Percentiles rank a stretch among this genome's conserved stretches.
Conservation (phyloP, 1,140 invertebrate species). For the Yoshiicerus persimilis region DNA sequence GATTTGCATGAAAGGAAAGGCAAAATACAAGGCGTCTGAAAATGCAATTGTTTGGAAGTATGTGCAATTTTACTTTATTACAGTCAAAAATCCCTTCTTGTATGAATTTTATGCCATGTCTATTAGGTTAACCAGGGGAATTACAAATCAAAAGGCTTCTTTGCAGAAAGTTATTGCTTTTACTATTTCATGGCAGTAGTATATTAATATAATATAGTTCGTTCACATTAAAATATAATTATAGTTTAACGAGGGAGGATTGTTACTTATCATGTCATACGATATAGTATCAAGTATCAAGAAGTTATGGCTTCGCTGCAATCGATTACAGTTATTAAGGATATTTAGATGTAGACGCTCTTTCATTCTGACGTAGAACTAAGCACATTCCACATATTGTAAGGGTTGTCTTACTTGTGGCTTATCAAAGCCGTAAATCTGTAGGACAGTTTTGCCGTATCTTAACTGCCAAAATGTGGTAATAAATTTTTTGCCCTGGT, state of each 20-base stretch:
- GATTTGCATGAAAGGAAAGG: slow-evolving; percentile 98
- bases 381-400: not conserved
- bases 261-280: not conserved
- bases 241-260: not conserved
- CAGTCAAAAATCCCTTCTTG: not conserved
- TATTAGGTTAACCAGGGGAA: too few relatives aligned
- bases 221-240: not conserved
- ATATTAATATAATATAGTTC: too few relatives aligned
- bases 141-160: too few relatives aligned
- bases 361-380: not conserved
- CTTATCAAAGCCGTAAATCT: not conserved
- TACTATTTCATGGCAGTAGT: too few relatives aligned
- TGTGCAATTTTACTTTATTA: slow-evolving; percentile 55
- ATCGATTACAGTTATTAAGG: not conserved
- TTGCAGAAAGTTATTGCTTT: not conserved
- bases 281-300: not conserved
- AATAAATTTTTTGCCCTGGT: not conserved
- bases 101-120: too few relatives aligned
- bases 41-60: slow-evolving; percentile 99
- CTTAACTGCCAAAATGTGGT: not conserved
- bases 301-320: not conserved
- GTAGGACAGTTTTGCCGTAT: not conserved
- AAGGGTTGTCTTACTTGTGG: not conserved
- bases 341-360: not conserved
- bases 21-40: slow-evolving; percentile 99